A percentile compares a stretch with the other conserved stretches of the same genome.
phyloP scores from a whole-genome alignment of 1,140 invertebrate genomes.

The Scylla paramamosain region DNA sequence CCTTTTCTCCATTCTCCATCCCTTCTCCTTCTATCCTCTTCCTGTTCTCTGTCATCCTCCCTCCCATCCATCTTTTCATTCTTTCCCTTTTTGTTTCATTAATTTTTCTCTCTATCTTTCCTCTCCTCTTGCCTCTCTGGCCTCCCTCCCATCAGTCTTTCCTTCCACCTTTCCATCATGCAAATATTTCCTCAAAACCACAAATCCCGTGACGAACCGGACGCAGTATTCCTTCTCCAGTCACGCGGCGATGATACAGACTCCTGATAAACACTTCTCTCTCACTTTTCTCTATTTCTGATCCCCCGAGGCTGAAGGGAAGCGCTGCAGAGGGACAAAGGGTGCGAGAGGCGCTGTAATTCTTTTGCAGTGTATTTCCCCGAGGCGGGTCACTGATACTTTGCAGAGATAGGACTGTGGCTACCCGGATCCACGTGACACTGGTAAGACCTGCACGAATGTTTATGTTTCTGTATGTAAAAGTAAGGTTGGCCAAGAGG shows the following conservation, averaged over 20 bases:
- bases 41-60: too few species aligned
- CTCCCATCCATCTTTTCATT: too few species aligned
- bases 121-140: too few species aligned
- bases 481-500: too few species aligned
- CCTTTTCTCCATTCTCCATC: neutral
- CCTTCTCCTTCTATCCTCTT: too few species aligned
- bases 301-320: neutral
- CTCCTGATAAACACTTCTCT: conserved; percentile 9
- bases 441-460: too few species aligned
- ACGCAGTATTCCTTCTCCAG: neutral
- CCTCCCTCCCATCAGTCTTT: neutral
- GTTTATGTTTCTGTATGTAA: too few species aligned
- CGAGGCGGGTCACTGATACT: neutral
- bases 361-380: neutral
- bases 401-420: neutral
- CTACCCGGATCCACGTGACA: neutral
- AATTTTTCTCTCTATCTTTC: too few species aligned
- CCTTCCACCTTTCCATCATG: neutral
- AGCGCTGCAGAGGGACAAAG: neutral
- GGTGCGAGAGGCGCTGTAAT: neutral
- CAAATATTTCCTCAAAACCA: neutral
- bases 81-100: too few species aligned
- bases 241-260: neutral
- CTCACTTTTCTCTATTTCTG: neutral
- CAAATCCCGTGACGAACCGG: neutral